Evolutionary conservation across 2,113 vertebrate species (phyloP), one percentile per base, ranked within the genome.

Genomic region (Ranitomeya variabilis): DNA sequence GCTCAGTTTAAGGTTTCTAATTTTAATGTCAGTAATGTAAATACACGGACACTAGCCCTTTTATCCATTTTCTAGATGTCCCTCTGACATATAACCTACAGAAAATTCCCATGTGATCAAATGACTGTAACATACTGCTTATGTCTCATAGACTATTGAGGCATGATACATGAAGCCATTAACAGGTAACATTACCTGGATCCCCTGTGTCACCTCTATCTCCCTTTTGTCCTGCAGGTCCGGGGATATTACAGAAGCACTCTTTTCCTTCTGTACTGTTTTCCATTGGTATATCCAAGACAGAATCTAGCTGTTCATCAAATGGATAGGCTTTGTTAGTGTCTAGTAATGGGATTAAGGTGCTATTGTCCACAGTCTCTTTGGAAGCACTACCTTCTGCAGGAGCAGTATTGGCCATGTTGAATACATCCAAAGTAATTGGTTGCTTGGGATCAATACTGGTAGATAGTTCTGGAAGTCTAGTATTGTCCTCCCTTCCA

Each of bases 181-280:
- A 90, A 92, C 84, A 55, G 91, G 90, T 93, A 52, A 83, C 86
- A 91, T 94, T 93, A 81, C 93, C 90, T 52, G 69, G 89, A 90
- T 93, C 85, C 90, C 91, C 90, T 92, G 82, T 93, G 76, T 89
- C 90, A 62, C 85, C 90, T 64, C 2, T 54, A n/a, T 77, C 66
- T 90, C 62, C 89, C 80, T 93, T 90, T 94, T 94, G 92, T 92
- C 82, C 81, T 87, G 12, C 0, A 0, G 55, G 82, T 80, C 55
- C 14, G 0, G 11, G 89, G 87, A 31, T 90, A 91, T 90, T 90
- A 93, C 45, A 87, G 89, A 92, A 93, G 89, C 90, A 85, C 31
- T 55, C 90, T 79, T 87, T 80, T 54, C 83, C 90, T 54, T 89
- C 62, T 89, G 90, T 82, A 86, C 90, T 92, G 89, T 89, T 92